These are phyloP conservation scores for Delphinapterus leucas DNA, from an alignment of 2,113 vertebrate genomes.

Conservation along the genomic window DNA sequence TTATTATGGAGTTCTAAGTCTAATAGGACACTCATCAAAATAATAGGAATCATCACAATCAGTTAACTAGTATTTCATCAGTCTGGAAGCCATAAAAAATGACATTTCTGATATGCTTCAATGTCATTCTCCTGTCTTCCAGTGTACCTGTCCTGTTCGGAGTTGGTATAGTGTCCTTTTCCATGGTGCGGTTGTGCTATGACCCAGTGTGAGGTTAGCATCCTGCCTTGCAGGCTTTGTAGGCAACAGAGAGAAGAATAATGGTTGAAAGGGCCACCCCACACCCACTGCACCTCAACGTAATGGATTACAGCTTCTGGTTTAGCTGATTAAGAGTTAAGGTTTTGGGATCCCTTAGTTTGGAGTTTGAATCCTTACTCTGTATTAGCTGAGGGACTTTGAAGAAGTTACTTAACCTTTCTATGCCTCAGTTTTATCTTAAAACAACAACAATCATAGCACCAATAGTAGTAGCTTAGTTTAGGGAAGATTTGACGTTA, in stretches of 20 bases:
- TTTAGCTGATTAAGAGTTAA: background rate
- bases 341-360: background rate
- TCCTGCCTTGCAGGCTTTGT: background rate
- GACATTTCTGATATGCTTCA: background rate
- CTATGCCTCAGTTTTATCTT: background rate
- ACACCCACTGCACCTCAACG: background rate
- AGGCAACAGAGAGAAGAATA: background rate
- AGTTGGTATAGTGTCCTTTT: background rate
- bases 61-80: background rate
- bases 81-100: background rate
- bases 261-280: background rate
- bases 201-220: background rate
- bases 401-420: background rate
- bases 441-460: background rate
- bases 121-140: background rate
- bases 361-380: background rate
- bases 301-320: background rate
- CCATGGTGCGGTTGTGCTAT: rapidly evolving
- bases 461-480: background rate
- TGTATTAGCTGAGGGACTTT: background rate
- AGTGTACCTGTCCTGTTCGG: background rate
- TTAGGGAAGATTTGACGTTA: background rate
- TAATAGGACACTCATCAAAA: background rate
- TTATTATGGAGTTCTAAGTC: background rate
- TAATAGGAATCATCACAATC: background rate